Evolutionary conservation across 2,797 vertebrate species (phyloP), one percentile per base, ranked within the genome.

Genomic region (Xiphophorus birchmanni): DNA sequence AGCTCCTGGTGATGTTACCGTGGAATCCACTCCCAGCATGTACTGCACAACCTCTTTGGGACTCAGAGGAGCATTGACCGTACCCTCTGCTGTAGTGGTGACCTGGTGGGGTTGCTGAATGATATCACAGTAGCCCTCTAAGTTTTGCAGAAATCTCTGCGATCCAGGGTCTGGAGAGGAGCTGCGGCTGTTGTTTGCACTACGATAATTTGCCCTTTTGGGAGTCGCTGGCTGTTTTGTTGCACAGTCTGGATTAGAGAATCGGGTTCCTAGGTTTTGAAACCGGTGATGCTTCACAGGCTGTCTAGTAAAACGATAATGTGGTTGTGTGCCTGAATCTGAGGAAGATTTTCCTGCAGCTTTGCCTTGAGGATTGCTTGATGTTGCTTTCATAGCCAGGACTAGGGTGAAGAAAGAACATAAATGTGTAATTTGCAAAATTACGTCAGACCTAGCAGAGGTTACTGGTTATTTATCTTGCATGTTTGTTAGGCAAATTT

Each of bases 221-320:
- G 74, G 40, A 47, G 74, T 13, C 13, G 26, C 76, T 1, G 84
- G 82, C 75, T 77, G 83, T 44, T 50, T 29, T 48, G 44, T 81
- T 0, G 86, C 84, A 13, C 74, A 84, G 0, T 71, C 26, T 37
- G 84, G 81, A 1, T 83, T 84, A 35, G 40, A 50, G 1, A 54
- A 78, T 32, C 77, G 82, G 7, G 80, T 52, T 37, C 89, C 91
- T 48, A 84, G 44, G 3, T 92, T 92, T 3, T 94, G 91, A 85
- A 95, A 89, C 2, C 95, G 93, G 44, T 94, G 76, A 48, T 96
- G 96, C 87, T 96, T 97, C 48, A 96, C 94, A 0, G 96, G 96
- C 84, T 96, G 96, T 45, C 96, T 96, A 92, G 95, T 96, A 92
- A 97, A 97, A 84, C 95, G 96, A 78, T 94, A 90, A 12, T 93